A percentile compares a stretch with the other conserved stretches of the same genome.
phyloP scores from a whole-genome alignment of 2,888 invertebrate genomes.

The Eupithecia tripunctaria region DNA sequence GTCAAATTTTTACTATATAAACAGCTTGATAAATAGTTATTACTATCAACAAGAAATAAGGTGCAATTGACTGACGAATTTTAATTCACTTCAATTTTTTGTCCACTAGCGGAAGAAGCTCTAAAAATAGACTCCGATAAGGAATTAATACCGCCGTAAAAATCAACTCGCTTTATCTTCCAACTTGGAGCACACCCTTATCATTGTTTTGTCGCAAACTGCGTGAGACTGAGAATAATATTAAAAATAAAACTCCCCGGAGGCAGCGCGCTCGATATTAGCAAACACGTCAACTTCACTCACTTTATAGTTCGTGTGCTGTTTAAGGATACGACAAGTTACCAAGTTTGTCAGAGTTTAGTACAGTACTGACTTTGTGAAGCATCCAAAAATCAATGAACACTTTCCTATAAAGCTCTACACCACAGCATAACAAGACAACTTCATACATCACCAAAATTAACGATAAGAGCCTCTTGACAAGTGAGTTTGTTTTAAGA shows the following conservation, averaged over 20 bases:
- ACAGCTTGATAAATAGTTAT: too few species aligned
- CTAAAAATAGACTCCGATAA: neutral
- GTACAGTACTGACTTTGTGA: neutral
- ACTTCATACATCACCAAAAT: neutral
- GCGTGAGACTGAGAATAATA: conserved; percentile 39
- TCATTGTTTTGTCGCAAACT: conserved; percentile 42
- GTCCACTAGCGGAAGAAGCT: too few species aligned
- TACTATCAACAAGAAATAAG: too few species aligned
- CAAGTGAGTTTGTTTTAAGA: neutral
- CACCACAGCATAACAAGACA: neutral
- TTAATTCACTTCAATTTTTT: too few species aligned
- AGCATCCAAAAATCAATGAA: neutral
- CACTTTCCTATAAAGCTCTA: neutral
- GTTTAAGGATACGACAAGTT: neutral
- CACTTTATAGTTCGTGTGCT: neutral
- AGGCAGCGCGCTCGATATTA: conserved; percentile 21
- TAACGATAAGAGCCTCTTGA: neutral
- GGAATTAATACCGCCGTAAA: neutral
- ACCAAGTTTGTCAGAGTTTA: neutral
- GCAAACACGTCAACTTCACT: conserved; percentile 16
- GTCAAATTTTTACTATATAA: too few species aligned
- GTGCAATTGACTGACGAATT: too few species aligned
- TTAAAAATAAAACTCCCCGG: conserved; percentile 40
- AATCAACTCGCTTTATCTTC: neutral
- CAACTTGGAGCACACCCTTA: conserved; percentile 28